phyloP scores from a whole-genome alignment of 2,113 vertebrate genomes.

The Oriolus oriolus region DNA sequence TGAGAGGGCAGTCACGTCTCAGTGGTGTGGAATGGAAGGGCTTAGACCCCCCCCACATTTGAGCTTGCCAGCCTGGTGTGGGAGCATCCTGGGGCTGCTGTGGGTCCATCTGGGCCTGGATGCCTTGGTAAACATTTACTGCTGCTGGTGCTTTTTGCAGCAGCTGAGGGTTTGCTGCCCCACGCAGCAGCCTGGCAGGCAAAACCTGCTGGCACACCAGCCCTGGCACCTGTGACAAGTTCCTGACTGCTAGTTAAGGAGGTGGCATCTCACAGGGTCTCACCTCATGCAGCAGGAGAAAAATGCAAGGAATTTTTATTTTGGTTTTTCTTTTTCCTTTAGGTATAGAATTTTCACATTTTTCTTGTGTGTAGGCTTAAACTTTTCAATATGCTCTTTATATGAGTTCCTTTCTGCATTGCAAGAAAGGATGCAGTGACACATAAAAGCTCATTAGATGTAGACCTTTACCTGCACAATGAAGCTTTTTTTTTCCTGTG shows the following conservation, averaged over 20 bases:
- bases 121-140: rapidly evolving
- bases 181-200: background rate
- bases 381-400: background rate
- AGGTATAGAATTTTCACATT: background rate
- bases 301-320: background rate
- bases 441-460: background rate
- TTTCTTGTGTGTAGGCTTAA: background rate
- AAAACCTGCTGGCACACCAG: background rate
- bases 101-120: background rate
- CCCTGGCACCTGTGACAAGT: background rate
- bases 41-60: rapidly evolving
- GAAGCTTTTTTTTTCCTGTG: background rate
- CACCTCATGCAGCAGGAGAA: background rate
- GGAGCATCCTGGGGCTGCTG: background rate
- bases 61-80: background rate
- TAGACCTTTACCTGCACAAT: background rate
- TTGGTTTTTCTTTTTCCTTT: background rate
- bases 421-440: background rate
- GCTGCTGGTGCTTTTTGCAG: background rate
- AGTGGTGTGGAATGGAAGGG: background rate
- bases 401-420: background rate
- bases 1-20: background rate
- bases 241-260: background rate
- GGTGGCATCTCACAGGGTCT: background rate
- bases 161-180: background rate